A percentile compares a stretch with the other conserved stretches of the same genome.
Evolutionary conservation across 1,140 invertebrate species (phyloP).

Genomic region (honey bee (Apis mellifera)): DNA sequence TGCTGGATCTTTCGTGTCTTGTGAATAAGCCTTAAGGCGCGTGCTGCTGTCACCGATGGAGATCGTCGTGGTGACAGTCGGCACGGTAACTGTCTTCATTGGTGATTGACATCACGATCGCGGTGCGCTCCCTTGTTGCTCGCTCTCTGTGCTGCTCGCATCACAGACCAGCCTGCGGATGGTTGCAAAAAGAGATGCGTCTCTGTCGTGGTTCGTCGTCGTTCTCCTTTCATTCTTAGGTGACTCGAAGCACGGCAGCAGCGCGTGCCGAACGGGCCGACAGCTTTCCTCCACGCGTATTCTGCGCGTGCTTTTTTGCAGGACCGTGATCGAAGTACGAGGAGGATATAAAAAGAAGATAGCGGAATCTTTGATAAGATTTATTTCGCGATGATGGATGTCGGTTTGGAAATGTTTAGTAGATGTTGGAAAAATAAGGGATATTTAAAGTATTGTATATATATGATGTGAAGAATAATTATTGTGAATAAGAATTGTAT

Average conservation of each 20-base stretch:
- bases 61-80: slow-evolving; percentile 46
- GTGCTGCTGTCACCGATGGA: slow-evolving; percentile 57
- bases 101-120: slow-evolving; percentile 67
- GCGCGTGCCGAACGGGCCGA: slow-evolving; percentile 17
- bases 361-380: not conserved
- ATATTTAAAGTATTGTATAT: too few relatives aligned
- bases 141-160: not conserved
- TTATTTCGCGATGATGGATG: not conserved
- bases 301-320: not conserved
- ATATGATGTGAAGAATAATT: too few relatives aligned
- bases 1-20: slow-evolving; percentile 7
- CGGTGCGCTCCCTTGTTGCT: slow-evolving; percentile 1
- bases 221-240: slow-evolving; percentile 5
- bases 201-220: not conserved
- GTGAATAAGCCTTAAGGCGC: slow-evolving; percentile 58
- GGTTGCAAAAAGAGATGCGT: slow-evolving; percentile 46
- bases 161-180: not conserved
- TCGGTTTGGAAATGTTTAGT: not conserved
- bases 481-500: too few relatives aligned
- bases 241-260: not conserved
- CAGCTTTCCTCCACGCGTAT: slow-evolving; percentile 23
- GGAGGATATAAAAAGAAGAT: not conserved
- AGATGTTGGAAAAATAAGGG: too few relatives aligned
- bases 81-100: slow-evolving; percentile 57
- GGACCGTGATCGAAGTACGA: not conserved